Evolutionary conservation across 30 jellyfish, hydroid and myxozoan genomes (phyloP).

Genomic region (Aurelia coerulea): DNA sequence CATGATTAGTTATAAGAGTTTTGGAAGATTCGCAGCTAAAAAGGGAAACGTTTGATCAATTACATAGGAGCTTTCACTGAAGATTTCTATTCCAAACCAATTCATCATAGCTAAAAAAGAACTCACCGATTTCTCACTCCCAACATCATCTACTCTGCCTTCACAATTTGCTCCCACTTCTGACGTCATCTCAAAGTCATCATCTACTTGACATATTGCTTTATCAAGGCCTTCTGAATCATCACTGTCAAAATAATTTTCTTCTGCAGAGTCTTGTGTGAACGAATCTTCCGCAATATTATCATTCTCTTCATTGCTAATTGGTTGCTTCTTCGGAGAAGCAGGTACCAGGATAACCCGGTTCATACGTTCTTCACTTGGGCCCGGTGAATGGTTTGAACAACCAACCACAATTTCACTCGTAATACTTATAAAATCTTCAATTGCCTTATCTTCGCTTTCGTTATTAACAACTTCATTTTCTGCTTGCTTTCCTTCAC

Average conservation of each 20-base stretch:
- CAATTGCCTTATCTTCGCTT: not conserved
- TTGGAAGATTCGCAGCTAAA: too few relatives aligned
- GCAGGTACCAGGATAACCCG: too few relatives aligned
- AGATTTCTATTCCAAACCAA: too few relatives aligned
- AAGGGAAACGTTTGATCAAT: too few relatives aligned
- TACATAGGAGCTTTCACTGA: too few relatives aligned
- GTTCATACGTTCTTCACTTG: too few relatives aligned
- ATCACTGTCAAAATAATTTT: slow-evolving; percentile 9
- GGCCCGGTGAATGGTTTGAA: too few relatives aligned
- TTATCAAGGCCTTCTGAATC: slow-evolving; percentile 21
- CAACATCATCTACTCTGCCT: not conserved
- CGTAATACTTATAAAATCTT: not conserved
- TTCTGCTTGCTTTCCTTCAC: not conserved
- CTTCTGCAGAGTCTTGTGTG: slow-evolving; percentile 4
- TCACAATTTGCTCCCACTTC: not conserved
- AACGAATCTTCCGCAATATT: not conserved
- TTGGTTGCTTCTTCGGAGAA: not conserved
- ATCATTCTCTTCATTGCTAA: not conserved
- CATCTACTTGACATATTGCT: slow-evolving; percentile 13
- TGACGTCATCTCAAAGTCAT: not conserved
- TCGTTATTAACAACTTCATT: not conserved
- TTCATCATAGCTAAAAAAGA: too few relatives aligned
- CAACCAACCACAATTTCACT: not conserved
- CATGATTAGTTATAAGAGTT: too few relatives aligned
- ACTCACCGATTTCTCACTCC: too few relatives aligned